These are phyloP conservation scores for Drosophila erecta DNA, from an alignment of 1,140 invertebrate genomes.

Conservation along the genomic window DNA sequence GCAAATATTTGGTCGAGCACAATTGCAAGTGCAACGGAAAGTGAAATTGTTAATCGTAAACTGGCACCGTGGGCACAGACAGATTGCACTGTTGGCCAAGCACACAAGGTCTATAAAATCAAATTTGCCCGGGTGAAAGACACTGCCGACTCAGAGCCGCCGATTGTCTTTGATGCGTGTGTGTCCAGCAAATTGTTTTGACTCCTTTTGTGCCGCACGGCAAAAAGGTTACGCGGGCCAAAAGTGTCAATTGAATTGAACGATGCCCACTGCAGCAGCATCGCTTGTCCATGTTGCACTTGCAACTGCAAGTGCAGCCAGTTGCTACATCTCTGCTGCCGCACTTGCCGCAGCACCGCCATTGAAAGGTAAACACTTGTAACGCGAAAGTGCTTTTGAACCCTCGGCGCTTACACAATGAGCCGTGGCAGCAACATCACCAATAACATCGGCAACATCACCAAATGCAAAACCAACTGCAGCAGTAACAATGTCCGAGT, in stretches of 20 bases:
- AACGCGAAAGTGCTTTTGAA: conserved; percentile 77
- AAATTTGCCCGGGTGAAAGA: conserved; percentile 52
- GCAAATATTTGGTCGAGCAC: conserved; percentile 45
- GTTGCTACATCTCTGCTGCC: conserved; percentile 20
- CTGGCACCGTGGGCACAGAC: conserved; percentile 36
- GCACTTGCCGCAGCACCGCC: conserved; percentile 44
- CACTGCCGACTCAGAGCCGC: conserved; percentile 35
- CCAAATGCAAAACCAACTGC: conserved; percentile 23
- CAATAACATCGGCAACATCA: neutral
- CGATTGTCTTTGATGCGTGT: conserved; percentile 61
- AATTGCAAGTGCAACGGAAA: conserved; percentile 67
- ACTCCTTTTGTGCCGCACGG: conserved; percentile 49
- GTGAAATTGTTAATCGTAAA: conserved; percentile 73
- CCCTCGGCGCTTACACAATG: conserved; percentile 69
- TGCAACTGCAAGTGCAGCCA: conserved; percentile 17
- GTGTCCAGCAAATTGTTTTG: conserved; percentile 40
- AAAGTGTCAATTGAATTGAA: conserved; percentile 77
- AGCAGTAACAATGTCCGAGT: conserved; percentile 13
- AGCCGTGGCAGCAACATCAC: conserved; percentile 24
- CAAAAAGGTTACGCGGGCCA: conserved; percentile 71
- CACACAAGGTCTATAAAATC: conserved; percentile 62
- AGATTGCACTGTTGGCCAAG: conserved; percentile 19
- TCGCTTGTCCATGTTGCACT: conserved; percentile 10
- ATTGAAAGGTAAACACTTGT: conserved; percentile 75
- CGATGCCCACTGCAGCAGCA: conserved; percentile 25